Evolutionary conservation across 2,113 vertebrate species (phyloP).

Genomic region (Balaeniceps rex): DNA sequence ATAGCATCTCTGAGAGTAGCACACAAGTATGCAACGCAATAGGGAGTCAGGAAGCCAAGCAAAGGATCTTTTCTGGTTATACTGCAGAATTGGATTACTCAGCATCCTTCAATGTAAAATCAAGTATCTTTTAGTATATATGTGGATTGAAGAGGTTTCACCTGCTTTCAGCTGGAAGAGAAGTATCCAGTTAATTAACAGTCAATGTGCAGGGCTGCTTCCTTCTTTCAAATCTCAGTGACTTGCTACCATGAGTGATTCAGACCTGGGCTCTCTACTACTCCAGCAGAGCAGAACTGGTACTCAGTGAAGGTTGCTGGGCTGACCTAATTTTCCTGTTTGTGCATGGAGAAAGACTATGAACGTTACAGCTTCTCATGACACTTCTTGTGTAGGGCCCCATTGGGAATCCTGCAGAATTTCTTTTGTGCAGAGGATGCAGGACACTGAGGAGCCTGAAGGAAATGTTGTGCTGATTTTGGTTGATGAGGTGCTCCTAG

Average conservation of each 20-base stretch:
- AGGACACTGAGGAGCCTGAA: not conserved
- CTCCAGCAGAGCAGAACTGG: not conserved
- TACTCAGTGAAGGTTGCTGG: not conserved
- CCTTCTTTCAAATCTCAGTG: not conserved
- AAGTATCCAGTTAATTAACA: not conserved
- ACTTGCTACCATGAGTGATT: not conserved
- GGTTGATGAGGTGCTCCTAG: not conserved
- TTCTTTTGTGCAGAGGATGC: not conserved
- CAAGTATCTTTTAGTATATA: not conserved
- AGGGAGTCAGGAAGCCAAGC: not conserved
- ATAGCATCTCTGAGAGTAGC: not conserved
- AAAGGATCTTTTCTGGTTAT: not conserved
- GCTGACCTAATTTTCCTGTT: not conserved
- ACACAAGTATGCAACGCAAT: not conserved
- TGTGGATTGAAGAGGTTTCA: not conserved
- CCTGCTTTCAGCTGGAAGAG: not conserved
- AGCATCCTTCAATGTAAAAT: not conserved
- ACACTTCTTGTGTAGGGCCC: not conserved
- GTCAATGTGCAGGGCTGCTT: not conserved
- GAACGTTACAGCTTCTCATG: not conserved
- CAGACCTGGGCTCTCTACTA: not conserved
- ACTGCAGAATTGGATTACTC: not conserved
- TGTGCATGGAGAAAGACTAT: not conserved
- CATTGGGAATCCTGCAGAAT: not conserved
- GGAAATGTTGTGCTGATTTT: not conserved